Base-by-base conservation (phyloP, 2,113 vertebrate genomes). In the Pluvianellus socialis region DNA sequence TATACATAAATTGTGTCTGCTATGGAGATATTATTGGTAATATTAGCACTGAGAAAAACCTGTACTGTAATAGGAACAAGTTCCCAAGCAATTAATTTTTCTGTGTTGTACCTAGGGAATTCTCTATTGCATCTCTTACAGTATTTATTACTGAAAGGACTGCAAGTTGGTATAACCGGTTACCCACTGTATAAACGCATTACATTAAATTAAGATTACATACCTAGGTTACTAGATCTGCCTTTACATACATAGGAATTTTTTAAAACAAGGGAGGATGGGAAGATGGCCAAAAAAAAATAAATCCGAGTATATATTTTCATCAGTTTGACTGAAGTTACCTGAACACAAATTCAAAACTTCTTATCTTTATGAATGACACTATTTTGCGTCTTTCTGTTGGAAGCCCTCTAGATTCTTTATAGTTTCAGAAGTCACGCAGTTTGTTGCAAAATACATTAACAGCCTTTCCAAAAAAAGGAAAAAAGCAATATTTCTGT, bases 391-490 rank as follows among this genome's bases (percentile, higher is more conserved):
- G 93, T 71, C 74, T 32, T 89, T 62, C 62, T 38, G 49, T 11
- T 89, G 73, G 14, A 90, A 75, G 62, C 71, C 49, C 52, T 92
- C 44, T 72, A 96, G 88, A 73, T 80, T 92, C 67, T 91, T 93
- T 23, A 88, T n/a, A 92, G 87, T 96, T 95, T 76, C 58, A 83
- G 45, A 94, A 97, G 90, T 91, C 95, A 97, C 96, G 94, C 94
- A 95, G 55, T 96, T 97, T 95, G 89, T 86, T 89, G 72, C 42
- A 96, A 95, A 96, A 97, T 52, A 96, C 91, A 97, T 97, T 95
- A 97, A 97, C 30, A 27, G 81, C 35, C 77, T 86, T 94, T 92
- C 27, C 19, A 65, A 85, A 92, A 68, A 73, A 74, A 26, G 65
- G n/a, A 79, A 96, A 93, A 68, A 76, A 65, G 66, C 63, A 96